Evolutionary conservation across 1,140 invertebrate species (phyloP).

Genomic region (Drosophila auraria): DNA sequence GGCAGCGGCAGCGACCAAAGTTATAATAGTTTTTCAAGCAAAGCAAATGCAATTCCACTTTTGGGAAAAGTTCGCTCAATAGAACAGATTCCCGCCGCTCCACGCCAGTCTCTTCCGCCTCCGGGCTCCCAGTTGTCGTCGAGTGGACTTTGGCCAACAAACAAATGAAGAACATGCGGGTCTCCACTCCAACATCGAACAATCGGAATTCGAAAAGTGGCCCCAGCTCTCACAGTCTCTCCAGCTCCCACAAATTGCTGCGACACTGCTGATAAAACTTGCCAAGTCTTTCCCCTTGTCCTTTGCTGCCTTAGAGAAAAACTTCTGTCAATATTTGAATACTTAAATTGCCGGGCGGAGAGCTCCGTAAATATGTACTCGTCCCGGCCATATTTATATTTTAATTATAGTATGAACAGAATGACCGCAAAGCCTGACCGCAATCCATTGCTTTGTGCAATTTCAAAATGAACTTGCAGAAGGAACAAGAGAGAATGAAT

Average conservation of each 20-base stretch:
- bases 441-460: slow-evolving; percentile 20
- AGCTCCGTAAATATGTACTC: slow-evolving; percentile 29
- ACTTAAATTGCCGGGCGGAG: slow-evolving; percentile 24
- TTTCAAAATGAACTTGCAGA: slow-evolving; percentile 6
- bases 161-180: slow-evolving; percentile 76
- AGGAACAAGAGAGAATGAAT: neutral
- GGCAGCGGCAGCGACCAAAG: slow-evolving; percentile 54
- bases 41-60: slow-evolving; percentile 82
- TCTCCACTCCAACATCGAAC: slow-evolving; percentile 47
- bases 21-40: slow-evolving; percentile 83
- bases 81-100: slow-evolving; percentile 41
- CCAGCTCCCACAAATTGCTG: slow-evolving; percentile 53
- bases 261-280: slow-evolving; percentile 70
- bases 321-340: slow-evolving; percentile 54
- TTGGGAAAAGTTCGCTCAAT: slow-evolving; percentile 73
- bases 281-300: slow-evolving; percentile 19
- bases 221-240: slow-evolving; percentile 5
- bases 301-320: neutral
- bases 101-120: neutral
- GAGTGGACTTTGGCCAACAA: slow-evolving; percentile 74
- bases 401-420: slow-evolving; percentile 29
- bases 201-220: slow-evolving; percentile 68
- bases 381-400: slow-evolving; percentile 22
- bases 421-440: slow-evolving; percentile 20
- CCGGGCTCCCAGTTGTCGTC: slow-evolving; percentile 54